Evolutionary conservation across 2,888 invertebrate species (phyloP), one percentile per base, ranked within the genome.

Genomic region (Eutolmus rufibarbis): DNA sequence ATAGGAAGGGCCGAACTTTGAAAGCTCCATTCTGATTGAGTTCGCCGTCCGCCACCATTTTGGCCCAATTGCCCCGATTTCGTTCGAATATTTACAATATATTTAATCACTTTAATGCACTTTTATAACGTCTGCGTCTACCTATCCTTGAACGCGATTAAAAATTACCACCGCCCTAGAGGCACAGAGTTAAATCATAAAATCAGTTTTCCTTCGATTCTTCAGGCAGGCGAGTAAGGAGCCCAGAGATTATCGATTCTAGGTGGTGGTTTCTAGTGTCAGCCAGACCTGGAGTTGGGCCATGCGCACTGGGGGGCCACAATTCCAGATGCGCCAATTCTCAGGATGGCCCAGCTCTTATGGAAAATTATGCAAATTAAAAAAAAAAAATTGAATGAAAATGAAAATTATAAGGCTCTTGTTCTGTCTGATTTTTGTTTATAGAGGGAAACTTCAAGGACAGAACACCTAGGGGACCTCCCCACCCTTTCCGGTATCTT

Each of bases 1-100:
- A 92, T 89, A 92, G 90, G 85, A 92, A 90, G 89, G 92, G 91
- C 86, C 91, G 91, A 90, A 90, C 91, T 89, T 92, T 92, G 90
- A 89, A 90, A 90, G 91, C 91, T 90, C 92, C 92, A 89, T 92
- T 92, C 90, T 91, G 92, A 89, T 90, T 91, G 85, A 89, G 89
- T 89, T 90, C 91, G 88, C 84, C 87, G 74, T 89, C 90, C 81
- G 89, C 89, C 81, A 90, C 90, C 91, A 91, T 91, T 89, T 89
- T 89, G 43, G 19, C 40, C 16, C n/a, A 57, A 2, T 66, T 74
- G 14, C 14, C 28, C 31, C 74, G 43, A 34, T 31, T 85, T 28
- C 51, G 46, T 43, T 85, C 5, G 74, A 23, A 31, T 85, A 8
- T 28, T 56, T 28, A 56, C 23, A 56, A 31, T 23, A 66, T 28